Evolutionary conservation across 2,797 vertebrate genomes (phyloP).

Genomic region (Coregonus sp.): DNA sequence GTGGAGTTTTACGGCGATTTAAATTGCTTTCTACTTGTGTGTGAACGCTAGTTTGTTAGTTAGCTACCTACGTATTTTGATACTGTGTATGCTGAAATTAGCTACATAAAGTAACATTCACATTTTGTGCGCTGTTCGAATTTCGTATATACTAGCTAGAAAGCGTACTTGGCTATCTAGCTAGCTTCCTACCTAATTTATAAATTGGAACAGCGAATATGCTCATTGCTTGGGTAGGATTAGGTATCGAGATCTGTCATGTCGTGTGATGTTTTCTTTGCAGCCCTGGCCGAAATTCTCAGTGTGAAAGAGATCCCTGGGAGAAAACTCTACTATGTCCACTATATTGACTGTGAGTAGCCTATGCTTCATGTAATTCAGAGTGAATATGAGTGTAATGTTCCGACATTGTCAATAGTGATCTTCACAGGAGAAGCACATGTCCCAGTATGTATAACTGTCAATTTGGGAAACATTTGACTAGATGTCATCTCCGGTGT

Average conservation of each 20-base stretch:
- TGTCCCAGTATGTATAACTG: background rate
- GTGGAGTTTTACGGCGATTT: background rate
- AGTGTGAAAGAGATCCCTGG: constrained; percentile 90
- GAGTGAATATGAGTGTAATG: constrained; percentile 49
- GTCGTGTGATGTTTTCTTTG: constrained; percentile 11
- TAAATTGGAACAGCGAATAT: background rate
- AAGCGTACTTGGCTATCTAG: background rate
- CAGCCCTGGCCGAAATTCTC: constrained; percentile 91
- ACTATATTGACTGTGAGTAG: constrained; percentile 96
- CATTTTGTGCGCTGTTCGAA: too few species aligned
- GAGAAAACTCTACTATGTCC: constrained; percentile 92
- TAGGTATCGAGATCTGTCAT: background rate
- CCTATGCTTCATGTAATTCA: background rate
- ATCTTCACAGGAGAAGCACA: background rate
- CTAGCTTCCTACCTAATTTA: background rate
- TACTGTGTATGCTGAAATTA: too few species aligned
- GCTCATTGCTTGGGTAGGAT: background rate
- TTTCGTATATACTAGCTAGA: background rate
- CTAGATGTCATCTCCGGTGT: background rate
- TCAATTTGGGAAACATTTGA: background rate
- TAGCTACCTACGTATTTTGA: too few species aligned
- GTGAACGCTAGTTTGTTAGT: too few species aligned
- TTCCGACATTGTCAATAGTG: background rate
- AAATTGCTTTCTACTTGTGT: too few species aligned
- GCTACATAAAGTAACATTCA: too few species aligned